Evolutionary conservation across 2,888 invertebrate genomes (phyloP).

Genomic region (Polylopha cassiicola): DNA sequence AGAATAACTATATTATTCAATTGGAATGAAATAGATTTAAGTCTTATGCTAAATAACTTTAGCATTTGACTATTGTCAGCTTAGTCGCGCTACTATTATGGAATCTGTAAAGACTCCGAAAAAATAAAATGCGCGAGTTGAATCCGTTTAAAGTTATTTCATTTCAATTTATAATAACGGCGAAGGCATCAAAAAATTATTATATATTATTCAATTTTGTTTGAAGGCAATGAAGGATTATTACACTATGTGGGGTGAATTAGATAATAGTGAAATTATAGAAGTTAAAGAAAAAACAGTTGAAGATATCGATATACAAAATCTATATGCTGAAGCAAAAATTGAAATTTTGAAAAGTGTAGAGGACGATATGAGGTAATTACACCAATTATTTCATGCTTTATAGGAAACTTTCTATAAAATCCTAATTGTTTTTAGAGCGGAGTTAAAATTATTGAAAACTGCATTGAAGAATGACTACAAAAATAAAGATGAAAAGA

Average conservation of each 20-base stretch:
- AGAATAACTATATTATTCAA: constrained; percentile 35
- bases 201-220: too few relatives aligned
- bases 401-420: not conserved
- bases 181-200: constrained; percentile 12
- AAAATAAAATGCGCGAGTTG: too few relatives aligned
- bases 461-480: constrained; percentile 51
- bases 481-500: constrained; percentile 37
- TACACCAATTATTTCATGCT: not conserved
- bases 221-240: constrained; percentile 44
- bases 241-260: constrained; percentile 40
- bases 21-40: too few relatives aligned
- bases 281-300: constrained; percentile 46
- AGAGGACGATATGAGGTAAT: constrained; percentile 44
- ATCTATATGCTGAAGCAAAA: constrained; percentile 41
- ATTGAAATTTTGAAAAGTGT: constrained; percentile 37
- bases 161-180: too few relatives aligned
- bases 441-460: constrained; percentile 43
- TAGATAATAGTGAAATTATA: constrained; percentile 35
- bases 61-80: too few relatives aligned
- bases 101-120: too few relatives aligned
- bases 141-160: too few relatives aligned
- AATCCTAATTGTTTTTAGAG: constrained; percentile 30
- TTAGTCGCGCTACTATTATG: too few relatives aligned
- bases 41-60: too few relatives aligned
- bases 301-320: constrained; percentile 32